A percentile compares a stretch with the other conserved stretches of the same genome.
Evolutionary conservation across 2,888 invertebrate genomes (phyloP).

Genomic region (Uropetala carovei): DNA sequence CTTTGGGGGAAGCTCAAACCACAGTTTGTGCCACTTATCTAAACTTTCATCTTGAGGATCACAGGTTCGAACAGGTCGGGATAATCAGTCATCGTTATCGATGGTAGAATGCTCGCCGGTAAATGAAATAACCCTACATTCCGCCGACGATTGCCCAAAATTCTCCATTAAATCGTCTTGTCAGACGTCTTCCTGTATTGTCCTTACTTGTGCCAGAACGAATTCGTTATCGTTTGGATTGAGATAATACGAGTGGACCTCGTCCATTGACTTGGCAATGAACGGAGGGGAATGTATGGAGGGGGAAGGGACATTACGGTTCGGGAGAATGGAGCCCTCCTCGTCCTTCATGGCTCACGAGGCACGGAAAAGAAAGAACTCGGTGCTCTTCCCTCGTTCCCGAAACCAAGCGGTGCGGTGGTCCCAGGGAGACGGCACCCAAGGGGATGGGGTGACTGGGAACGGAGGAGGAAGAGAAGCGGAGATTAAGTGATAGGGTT

Average conservation of each 20-base stretch:
- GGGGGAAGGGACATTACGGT: not conserved
- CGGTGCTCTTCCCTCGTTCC: conserved; percentile 1
- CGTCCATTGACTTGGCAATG: conserved; percentile 37
- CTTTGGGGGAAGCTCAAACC: too few species aligned
- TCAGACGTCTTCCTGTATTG: not conserved
- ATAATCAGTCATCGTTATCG: too few species aligned
- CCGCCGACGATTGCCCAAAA: not conserved
- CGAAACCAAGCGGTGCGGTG: not conserved
- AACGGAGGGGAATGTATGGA: conserved; percentile 16
- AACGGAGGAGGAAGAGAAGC: not conserved
- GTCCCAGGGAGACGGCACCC: not conserved
- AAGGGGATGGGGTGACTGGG: not conserved
- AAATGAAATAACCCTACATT: too few species aligned
- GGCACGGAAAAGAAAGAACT: not conserved
- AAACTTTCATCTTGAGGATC: not conserved
- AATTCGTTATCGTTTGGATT: not conserved
- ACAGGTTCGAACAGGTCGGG: not conserved
- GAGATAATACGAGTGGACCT: conserved; percentile 42
- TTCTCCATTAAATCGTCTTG: not conserved
- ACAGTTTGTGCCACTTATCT: too few species aligned
- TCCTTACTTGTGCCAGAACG: not conserved
- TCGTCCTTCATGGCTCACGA: conserved; percentile 21
- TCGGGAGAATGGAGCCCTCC: not conserved
- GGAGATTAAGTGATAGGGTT: not conserved
- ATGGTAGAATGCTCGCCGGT: not conserved